Evolutionary conservation across 2,113 vertebrate species (phyloP).

Genomic region (Trogon melanurus): DNA sequence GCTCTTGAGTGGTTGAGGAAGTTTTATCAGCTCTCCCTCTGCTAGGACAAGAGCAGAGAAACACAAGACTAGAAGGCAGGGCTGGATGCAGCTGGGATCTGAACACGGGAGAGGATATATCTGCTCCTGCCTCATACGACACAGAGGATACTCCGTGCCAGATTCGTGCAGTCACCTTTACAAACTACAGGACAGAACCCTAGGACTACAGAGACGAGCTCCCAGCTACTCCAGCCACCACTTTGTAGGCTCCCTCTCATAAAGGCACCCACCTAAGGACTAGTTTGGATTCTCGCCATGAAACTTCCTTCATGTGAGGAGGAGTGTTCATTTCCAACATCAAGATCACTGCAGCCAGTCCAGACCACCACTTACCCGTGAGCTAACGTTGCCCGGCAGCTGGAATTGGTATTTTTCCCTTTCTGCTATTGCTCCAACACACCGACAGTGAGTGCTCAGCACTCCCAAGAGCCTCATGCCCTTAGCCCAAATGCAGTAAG

Average conservation of each 20-base stretch:
- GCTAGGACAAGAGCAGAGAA: slow-evolving; percentile 1
- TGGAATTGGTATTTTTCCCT: background rate
- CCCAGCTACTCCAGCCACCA: background rate
- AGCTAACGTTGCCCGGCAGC: background rate
- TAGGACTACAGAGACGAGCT: background rate
- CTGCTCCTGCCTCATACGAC: background rate
- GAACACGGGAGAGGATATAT: background rate
- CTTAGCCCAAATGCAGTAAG: background rate
- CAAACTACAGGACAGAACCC: background rate
- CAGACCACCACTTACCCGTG: background rate
- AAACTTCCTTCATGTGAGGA: background rate
- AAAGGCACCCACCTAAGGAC: background rate
- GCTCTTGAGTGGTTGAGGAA: background rate
- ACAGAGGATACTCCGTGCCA: background rate
- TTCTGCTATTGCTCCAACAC: background rate
- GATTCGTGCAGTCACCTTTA: background rate
- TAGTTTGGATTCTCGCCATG: background rate
- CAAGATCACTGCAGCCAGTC: background rate
- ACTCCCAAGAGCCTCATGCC: background rate
- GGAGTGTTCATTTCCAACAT: background rate
- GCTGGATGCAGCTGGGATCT: background rate
- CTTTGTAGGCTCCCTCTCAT: background rate
- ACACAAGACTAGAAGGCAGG: background rate
- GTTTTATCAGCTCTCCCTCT: background rate
- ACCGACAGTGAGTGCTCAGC: background rate